phyloP scores from a whole-genome alignment of 2,113 vertebrate species.

The Jacana jacana region DNA sequence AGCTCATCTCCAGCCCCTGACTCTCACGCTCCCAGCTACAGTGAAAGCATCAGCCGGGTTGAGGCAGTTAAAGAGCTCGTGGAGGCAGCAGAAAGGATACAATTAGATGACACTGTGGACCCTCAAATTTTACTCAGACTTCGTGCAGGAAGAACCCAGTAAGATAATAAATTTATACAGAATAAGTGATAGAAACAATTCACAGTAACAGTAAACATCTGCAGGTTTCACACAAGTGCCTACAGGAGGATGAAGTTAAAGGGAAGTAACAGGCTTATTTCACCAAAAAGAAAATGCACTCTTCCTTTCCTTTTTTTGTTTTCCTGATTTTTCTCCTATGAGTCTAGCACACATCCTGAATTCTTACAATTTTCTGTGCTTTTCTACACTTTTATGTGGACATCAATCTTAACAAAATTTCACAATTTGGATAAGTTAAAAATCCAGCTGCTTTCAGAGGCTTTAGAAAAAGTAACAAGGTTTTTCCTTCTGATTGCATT shows the following conservation, averaged over 20 bases:
- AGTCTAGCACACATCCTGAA: neutral
- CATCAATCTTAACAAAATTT: slow-evolving; percentile 20
- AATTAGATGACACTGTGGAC: neutral
- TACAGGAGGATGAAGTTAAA: slow-evolving; percentile 8
- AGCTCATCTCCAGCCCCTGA: neutral
- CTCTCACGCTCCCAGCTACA: neutral
- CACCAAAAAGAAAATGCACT: neutral
- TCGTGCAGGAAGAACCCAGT: neutral
- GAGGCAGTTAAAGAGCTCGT: neutral
- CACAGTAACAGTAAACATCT: slow-evolving; percentile 28
- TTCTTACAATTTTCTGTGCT: neutral
- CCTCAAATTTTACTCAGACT: neutral
- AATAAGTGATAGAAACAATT: slow-evolving; percentile 4
- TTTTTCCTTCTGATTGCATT: slow-evolving; percentile 15
- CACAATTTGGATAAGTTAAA: slow-evolving; percentile 22
- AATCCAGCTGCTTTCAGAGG: slow-evolving; percentile 48
- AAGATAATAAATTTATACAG: neutral
- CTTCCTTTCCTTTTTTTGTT: neutral
- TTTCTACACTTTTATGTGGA: neutral
- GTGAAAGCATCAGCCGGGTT: neutral
- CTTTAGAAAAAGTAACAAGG: slow-evolving; percentile 46
- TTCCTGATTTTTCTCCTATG: neutral
- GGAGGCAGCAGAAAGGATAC: neutral
- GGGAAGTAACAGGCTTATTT: neutral
- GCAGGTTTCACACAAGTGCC: slow-evolving; percentile 15